phyloP scores from a whole-genome alignment of 92 coral and sea anemone species.

The Virgularia gustaviana region DNA sequence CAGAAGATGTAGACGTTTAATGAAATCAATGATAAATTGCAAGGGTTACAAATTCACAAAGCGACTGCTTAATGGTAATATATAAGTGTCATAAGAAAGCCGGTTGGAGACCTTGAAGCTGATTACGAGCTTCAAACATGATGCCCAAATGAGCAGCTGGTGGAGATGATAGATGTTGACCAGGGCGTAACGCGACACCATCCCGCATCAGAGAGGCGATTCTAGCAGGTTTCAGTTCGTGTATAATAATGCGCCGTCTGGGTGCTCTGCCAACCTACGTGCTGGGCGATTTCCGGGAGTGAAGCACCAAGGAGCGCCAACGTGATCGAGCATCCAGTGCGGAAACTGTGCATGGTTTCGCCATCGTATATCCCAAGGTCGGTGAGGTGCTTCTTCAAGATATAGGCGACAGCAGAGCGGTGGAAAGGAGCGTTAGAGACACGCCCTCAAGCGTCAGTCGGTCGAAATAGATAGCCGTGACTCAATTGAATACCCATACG shows the following conservation, averaged over 20 bases:
- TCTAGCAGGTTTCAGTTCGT: no score
- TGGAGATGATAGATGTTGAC: no score
- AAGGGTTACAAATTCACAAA: no score
- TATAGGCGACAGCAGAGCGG: conserved; percentile 44
- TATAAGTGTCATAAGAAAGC: no score
- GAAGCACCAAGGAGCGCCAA: conserved; percentile 35
- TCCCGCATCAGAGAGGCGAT: no score
- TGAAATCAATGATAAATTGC: no score
- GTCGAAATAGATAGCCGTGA: conserved; percentile 50
- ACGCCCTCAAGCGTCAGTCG: conserved; percentile 27
- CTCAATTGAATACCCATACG: conserved; percentile 43
- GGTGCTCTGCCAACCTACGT: conserved; percentile 36
- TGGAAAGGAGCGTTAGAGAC: conserved; percentile 42
- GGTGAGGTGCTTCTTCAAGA: conserved; percentile 31
- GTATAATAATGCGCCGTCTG: not conserved
- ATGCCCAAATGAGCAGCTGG: conserved; percentile 5
- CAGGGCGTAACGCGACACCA: no score
- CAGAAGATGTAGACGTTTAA: no score
- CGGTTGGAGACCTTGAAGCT: no score
- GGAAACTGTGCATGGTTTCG: conserved; percentile 50
- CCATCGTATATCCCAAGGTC: conserved; percentile 41
- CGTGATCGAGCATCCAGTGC: conserved; percentile 49
- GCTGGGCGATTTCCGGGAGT: conserved; percentile 14
- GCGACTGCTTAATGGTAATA: no score
- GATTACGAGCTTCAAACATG: conserved; percentile 27